phyloP scores from a whole-genome alignment of 1,140 invertebrate species.

The Caerostris extrusa region DNA sequence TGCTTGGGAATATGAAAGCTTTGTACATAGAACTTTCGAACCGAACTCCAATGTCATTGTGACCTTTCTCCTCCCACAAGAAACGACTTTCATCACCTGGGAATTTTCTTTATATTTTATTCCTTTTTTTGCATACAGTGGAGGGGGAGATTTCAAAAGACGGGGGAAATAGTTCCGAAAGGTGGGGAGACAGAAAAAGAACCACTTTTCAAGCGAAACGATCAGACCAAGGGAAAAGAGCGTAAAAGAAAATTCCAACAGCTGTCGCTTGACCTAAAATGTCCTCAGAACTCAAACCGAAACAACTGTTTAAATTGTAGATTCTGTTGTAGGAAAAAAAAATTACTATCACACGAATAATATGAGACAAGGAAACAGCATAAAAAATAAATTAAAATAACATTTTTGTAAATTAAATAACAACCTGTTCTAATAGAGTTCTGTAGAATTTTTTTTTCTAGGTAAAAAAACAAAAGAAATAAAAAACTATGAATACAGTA shows the following conservation, averaged over 20 bases:
- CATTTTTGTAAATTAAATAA: too few species aligned
- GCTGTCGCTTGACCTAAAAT: neutral
- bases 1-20: too few species aligned
- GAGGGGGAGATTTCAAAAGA: neutral
- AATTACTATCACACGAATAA: too few species aligned
- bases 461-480: too few species aligned
- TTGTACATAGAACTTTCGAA: neutral
- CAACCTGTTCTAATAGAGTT: too few species aligned
- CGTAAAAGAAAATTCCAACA: neutral
- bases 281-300: neutral
- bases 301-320: neutral
- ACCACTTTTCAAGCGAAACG: constrained; percentile 22
- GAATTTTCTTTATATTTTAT: neutral
- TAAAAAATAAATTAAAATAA: too few species aligned
- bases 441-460: too few species aligned
- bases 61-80: constrained; percentile 28
- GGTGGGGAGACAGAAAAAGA: neutral
- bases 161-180: constrained; percentile 1
- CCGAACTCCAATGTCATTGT: neutral
- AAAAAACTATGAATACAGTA: too few species aligned
- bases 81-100: constrained; percentile 38
- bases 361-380: too few species aligned
- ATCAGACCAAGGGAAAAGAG: neutral
- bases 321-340: neutral
- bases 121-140: neutral